phyloP scores from a whole-genome alignment of 1,140 invertebrate genomes.

The Sitophilus oryzae region DNA sequence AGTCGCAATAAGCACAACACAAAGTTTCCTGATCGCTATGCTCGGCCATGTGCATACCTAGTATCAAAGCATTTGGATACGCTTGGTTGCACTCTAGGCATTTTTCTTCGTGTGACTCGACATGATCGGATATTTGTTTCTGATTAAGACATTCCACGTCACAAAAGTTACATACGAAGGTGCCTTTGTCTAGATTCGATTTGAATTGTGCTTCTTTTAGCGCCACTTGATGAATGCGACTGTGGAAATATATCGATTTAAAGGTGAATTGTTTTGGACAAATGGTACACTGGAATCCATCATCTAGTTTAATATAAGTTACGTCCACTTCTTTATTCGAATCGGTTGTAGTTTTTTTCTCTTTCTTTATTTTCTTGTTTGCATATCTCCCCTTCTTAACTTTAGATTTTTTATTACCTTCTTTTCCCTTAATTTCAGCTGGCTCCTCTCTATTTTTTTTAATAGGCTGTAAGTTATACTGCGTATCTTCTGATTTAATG shows the following conservation, averaged over 20 bases:
- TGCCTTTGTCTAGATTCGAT: neutral
- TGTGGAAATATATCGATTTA: conserved; percentile 10
- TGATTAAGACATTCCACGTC: conserved; percentile 2
- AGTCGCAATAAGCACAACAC: conserved; percentile 19
- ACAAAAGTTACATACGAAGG: conserved; percentile 14
- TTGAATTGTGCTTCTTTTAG: conserved; percentile 2
- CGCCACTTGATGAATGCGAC: conserved; percentile 4
- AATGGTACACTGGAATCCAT: neutral
- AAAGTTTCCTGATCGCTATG: conserved; percentile 23
- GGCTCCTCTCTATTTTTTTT: too few species aligned
- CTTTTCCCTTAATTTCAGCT: too few species aligned
- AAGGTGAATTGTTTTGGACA: conserved; percentile 3
- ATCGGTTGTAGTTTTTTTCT: neutral
- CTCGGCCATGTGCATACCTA: conserved; percentile 17
- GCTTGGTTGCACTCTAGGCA: conserved; percentile 3
- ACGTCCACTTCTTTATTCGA: too few species aligned
- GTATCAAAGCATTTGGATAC: conserved; percentile 11
- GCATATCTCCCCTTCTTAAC: too few species aligned
- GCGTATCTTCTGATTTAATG: too few species aligned
- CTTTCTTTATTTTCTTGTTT: too few species aligned
- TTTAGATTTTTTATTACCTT: too few species aligned
- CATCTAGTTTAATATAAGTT: neutral
- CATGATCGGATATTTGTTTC: conserved; percentile 1
- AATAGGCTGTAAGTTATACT: too few species aligned
- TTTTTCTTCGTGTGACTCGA: conserved; percentile 10